phyloP scores from a whole-genome alignment of 2,888 invertebrate genomes.

The Erebia ligea region DNA sequence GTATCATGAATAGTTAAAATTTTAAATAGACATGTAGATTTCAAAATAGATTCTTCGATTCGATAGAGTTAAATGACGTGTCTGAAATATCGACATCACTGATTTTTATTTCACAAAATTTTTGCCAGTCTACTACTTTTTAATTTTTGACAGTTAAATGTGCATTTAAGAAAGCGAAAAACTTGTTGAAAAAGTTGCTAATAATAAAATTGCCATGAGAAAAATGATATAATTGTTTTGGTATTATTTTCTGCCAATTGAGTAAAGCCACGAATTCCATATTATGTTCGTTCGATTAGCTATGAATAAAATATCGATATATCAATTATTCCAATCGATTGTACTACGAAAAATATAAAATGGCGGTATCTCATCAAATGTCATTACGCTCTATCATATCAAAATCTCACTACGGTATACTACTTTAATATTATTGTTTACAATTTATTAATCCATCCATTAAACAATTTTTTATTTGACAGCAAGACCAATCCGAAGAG shows the following conservation, averaged over 20 bases:
- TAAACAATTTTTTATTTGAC: slow-evolving; percentile 1
- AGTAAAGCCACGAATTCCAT: background rate
- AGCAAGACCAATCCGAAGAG: too few species aligned
- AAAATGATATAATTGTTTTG: too few species aligned
- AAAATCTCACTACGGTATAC: slow-evolving; percentile 11
- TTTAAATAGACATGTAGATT: slow-evolving; percentile 22
- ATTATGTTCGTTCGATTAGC: background rate
- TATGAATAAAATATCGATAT: background rate
- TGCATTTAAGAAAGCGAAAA: too few species aligned
- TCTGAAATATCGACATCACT: background rate
- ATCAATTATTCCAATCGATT: background rate
- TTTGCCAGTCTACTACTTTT: background rate
- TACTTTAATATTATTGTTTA: slow-evolving; percentile 13
- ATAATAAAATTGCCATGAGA: too few species aligned
- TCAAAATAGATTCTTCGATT: slow-evolving; percentile 1
- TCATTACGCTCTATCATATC: slow-evolving; percentile 5
- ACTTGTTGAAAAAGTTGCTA: background rate
- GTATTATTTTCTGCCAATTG: too few species aligned
- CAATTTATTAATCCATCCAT: background rate
- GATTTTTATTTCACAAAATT: background rate
- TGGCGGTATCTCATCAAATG: background rate
- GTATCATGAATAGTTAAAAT: background rate
- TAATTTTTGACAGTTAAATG: background rate
- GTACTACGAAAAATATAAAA: background rate
- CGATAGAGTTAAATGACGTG: slow-evolving; percentile 7